Evolutionary conservation across 2,797 vertebrate genomes (phyloP).

Genomic region (Psittacula derbiana): DNA sequence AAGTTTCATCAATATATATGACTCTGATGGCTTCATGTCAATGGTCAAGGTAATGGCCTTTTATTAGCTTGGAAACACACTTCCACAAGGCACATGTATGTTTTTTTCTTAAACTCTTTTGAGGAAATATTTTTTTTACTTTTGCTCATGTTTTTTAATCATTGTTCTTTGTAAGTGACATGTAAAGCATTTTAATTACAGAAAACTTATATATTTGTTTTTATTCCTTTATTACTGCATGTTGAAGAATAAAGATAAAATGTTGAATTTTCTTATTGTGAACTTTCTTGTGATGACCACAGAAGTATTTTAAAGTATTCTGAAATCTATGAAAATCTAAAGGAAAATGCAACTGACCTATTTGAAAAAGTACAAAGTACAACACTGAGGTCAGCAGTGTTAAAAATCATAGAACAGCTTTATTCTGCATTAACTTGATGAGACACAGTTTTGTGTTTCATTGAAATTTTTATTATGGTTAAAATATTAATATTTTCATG

Average conservation of each 20-base stretch:
- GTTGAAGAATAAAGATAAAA: background rate
- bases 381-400: background rate
- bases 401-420: background rate
- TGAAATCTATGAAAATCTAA: background rate
- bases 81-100: background rate
- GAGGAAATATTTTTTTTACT: conserved; percentile 23
- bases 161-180: background rate
- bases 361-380: background rate
- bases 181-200: background rate
- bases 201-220: background rate
- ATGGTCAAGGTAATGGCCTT: conserved; percentile 97
- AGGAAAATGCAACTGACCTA: background rate
- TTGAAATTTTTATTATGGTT: background rate
- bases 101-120: conserved; percentile 44
- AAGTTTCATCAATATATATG: conserved; percentile 99
- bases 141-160: conserved; percentile 9
- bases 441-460: background rate
- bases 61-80: conserved; percentile 87
- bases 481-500: background rate
- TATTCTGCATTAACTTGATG: background rate
- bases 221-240: background rate
- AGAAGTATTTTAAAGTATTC: background rate
- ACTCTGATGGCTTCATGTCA: conserved; percentile 98
- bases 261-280: background rate
- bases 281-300: background rate